phyloP scores from a whole-genome alignment of 2,797 vertebrate species.

The Anas bernieri region DNA sequence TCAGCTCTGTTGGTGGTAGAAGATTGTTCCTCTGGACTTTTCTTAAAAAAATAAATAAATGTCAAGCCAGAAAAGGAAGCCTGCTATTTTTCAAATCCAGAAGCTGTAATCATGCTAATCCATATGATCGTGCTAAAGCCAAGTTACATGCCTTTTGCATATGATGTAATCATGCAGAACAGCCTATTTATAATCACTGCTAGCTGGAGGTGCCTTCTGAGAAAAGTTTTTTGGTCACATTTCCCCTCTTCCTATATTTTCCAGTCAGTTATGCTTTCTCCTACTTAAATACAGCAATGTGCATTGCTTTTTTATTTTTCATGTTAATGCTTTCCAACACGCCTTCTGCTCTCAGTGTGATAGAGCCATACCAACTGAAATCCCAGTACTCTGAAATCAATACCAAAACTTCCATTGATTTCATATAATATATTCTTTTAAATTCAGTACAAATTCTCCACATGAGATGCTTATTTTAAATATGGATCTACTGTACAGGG shows the following conservation, averaged over 20 bases:
- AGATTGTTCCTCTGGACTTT: constrained; percentile 25
- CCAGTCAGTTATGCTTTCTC: neutral
- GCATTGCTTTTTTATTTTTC: neutral
- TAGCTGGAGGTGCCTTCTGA: constrained; percentile 1
- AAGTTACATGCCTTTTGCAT: constrained; percentile 32
- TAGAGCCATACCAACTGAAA: neutral
- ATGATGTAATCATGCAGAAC: neutral
- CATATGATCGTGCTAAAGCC: constrained; percentile 30
- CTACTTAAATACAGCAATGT: neutral
- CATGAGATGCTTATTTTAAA: constrained; percentile 27
- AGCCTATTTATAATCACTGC: neutral
- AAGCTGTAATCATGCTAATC: constrained; percentile 59
- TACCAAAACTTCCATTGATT: constrained; percentile 65
- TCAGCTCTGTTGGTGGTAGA: constrained; percentile 39
- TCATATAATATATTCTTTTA: constrained; percentile 63
- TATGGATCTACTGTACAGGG: constrained; percentile 56
- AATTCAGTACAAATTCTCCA: constrained; percentile 57
- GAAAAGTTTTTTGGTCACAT: neutral
- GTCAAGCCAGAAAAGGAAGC: constrained; percentile 48
- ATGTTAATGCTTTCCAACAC: neutral
- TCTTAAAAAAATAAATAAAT: constrained; percentile 64
- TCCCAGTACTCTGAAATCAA: constrained; percentile 42
- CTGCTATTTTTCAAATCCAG: constrained; percentile 62
- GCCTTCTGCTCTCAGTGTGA: neutral
- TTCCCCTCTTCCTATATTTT: neutral